Evolutionary conservation across 2,113 vertebrate genomes (phyloP).

Genomic region (Hiodon alosoides): DNA sequence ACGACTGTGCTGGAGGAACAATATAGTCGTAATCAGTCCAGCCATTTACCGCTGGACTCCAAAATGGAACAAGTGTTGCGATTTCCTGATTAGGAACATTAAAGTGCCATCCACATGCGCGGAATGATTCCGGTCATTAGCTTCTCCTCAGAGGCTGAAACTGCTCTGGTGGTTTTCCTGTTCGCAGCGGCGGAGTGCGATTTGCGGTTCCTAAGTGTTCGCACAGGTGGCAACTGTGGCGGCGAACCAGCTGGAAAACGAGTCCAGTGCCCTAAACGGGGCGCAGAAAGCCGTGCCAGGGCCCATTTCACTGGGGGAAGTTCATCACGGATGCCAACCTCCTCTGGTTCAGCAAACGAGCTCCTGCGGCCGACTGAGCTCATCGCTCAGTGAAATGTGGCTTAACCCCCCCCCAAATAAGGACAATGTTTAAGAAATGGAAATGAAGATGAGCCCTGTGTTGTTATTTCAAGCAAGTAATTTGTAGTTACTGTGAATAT

Average conservation of each 20-base stretch:
- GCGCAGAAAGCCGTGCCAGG: not conserved
- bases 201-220: constrained; percentile 6
- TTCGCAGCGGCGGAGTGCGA: not conserved
- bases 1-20: not conserved
- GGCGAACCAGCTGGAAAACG: constrained; percentile 9
- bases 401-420: not conserved
- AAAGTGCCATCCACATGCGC: not conserved
- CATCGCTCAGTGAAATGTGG: not conserved
- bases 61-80: not conserved
- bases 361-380: not conserved
- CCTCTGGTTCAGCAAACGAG: not conserved
- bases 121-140: not conserved
- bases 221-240: constrained; percentile 10
- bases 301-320: not conserved
- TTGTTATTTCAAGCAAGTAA: too few relatives aligned
- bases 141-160: not conserved
- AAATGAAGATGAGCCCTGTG: too few relatives aligned
- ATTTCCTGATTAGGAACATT: not conserved
- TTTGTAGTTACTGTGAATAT: too few relatives aligned
- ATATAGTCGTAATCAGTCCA: not conserved
- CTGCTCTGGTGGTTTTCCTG: not conserved
- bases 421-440: too few relatives aligned
- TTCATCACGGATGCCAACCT: not conserved
- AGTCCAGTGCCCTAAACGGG: not conserved
- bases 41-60: not conserved